Evolutionary conservation across 1,140 invertebrate species (phyloP).

Genomic region (Hyles vespertilio): DNA sequence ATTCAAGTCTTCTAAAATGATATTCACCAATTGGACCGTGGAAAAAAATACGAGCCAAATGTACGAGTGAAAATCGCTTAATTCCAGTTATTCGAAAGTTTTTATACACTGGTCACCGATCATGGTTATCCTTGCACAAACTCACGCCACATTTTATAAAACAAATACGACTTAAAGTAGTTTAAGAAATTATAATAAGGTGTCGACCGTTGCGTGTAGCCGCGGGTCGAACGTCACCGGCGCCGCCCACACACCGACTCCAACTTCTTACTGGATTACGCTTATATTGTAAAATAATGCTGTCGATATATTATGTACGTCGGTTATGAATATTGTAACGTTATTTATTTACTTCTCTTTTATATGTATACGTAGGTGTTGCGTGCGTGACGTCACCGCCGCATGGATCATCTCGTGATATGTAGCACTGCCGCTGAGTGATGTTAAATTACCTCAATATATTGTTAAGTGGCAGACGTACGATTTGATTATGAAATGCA

Average conservation of each 20-base stretch:
- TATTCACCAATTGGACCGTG: too few relatives aligned
- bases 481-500: conserved; percentile 1
- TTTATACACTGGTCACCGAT: too few relatives aligned
- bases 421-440: conserved; percentile 36
- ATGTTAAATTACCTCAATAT: conserved; percentile 27
- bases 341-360: not conserved
- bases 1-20: too few relatives aligned
- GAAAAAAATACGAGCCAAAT: too few relatives aligned
- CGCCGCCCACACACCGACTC: not conserved
- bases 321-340: too few relatives aligned
- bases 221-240: not conserved
- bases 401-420: conserved; percentile 3
- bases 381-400: not conserved
- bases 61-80: too few relatives aligned
- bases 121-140: too few relatives aligned
- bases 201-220: too few relatives aligned
- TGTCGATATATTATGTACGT: too few relatives aligned
- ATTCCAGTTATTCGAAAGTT: too few relatives aligned
- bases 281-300: not conserved
- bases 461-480: conserved; percentile 32
- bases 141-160: too few relatives aligned
- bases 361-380: not conserved
- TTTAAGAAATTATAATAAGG: conserved; percentile 1
- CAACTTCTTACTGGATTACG: not conserved
- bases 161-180: too few relatives aligned